phyloP scores from a whole-genome alignment of 2,888 invertebrate genomes.

The Tanypteryx hageni region DNA sequence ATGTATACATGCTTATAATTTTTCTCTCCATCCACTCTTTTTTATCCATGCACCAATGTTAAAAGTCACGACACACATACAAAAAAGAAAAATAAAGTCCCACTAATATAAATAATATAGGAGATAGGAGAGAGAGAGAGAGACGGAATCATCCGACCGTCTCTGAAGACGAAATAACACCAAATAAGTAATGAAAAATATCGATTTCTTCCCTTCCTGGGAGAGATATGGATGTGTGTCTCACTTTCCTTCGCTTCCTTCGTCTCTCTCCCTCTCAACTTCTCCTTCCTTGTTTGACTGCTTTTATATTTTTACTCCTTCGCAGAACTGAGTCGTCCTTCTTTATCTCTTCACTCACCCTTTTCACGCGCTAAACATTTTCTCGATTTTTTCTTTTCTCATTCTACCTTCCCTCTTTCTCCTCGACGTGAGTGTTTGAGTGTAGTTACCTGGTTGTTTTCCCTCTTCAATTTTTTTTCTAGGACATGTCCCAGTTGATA shows the following conservation, averaged over 20 bases:
- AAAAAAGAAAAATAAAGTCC: no score
- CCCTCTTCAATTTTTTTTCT: neutral
- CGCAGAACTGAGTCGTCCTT: neutral
- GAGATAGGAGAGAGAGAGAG: neutral
- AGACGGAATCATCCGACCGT: constrained; percentile 31
- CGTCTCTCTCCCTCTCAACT: no score
- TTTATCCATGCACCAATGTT: no score
- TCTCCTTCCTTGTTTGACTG: neutral
- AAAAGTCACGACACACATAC: no score
- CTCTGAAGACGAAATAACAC: constrained; percentile 34
- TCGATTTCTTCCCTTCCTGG: constrained; percentile 35
- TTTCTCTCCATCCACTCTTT: no score
- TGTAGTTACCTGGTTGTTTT: constrained; percentile 31
- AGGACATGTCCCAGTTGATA: neutral
- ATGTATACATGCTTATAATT: no score
- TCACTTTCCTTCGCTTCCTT: neutral
- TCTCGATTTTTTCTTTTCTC: neutral
- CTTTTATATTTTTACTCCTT: no score
- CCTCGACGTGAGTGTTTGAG: constrained; percentile 33
- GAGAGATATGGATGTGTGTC: neutral
- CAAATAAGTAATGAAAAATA: constrained; percentile 61
- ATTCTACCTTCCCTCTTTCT: neutral
- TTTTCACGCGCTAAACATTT: neutral
- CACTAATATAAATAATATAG: no score
- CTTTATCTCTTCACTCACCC: neutral